Percentiles rank a stretch among this genome's conserved stretches.
Evolutionary conservation across 1,140 invertebrate genomes (phyloP).

Genomic region (Scaptomyza graminum): DNA sequence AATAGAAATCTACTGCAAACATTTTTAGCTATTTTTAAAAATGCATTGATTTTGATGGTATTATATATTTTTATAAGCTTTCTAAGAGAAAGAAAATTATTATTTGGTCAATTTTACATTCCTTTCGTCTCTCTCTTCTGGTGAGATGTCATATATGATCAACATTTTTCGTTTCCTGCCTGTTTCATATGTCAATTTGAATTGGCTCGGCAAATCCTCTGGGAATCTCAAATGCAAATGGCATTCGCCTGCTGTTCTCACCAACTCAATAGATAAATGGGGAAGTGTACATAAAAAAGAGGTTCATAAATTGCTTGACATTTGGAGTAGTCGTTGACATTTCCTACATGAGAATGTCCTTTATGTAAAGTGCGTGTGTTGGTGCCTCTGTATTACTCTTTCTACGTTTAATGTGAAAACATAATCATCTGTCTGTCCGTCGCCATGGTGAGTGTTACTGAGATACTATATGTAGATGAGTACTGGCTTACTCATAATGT

Average conservation of each 20-base stretch:
- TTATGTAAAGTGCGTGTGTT: slow-evolving; percentile 1
- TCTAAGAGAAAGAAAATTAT: no score
- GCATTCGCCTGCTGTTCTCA: slow-evolving; percentile 21
- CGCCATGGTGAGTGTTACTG: slow-evolving; percentile 46
- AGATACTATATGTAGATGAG: slow-evolving; percentile 50
- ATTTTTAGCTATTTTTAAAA: no score
- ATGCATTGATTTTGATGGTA: no score
- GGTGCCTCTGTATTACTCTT: slow-evolving; percentile 46
- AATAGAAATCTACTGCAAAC: no score
- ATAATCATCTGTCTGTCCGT: slow-evolving; percentile 50
- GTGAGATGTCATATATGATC: slow-evolving; percentile 5
- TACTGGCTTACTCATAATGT: slow-evolving; percentile 9
- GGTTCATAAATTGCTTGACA: slow-evolving; percentile 18
- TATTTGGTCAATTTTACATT: background rate
- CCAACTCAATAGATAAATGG: slow-evolving; percentile 43
- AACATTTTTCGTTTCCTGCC: slow-evolving; percentile 23
- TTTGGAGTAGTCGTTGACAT: slow-evolving; percentile 29
- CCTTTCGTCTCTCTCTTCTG: slow-evolving; percentile 2
- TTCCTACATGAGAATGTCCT: slow-evolving; percentile 31
- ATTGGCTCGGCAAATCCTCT: slow-evolving; percentile 25
- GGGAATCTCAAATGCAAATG: slow-evolving; percentile 44
- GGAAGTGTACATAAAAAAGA: slow-evolving; percentile 4
- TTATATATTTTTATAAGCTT: no score
- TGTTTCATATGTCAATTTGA: slow-evolving; percentile 23
- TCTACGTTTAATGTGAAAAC: slow-evolving; percentile 68